These are phyloP conservation scores for Thymelicus sylvestris DNA, from an alignment of 2,888 invertebrate species.

Conservation along the genomic window DNA sequence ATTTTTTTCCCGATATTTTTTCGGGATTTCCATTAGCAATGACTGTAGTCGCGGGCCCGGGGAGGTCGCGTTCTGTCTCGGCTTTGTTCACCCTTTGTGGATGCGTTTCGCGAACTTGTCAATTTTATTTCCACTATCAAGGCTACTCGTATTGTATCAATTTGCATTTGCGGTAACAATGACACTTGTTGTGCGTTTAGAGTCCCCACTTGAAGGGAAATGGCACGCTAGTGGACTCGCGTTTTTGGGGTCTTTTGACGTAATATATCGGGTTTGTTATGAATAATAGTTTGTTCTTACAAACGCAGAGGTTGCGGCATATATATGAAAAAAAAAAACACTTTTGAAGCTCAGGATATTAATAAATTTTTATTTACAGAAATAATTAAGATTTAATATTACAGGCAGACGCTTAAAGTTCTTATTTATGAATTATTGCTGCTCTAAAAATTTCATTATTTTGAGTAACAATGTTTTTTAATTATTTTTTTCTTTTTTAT, in stretches of 20 bases:
- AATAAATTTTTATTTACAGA: too few species aligned
- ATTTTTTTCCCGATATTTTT: slow-evolving; percentile 79
- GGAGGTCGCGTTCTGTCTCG: slow-evolving; percentile 55
- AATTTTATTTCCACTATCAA: slow-evolving; percentile 36
- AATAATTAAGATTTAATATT: too few species aligned
- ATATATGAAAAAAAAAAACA: too few species aligned
- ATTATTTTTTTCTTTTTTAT: too few species aligned
- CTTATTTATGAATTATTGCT: too few species aligned
- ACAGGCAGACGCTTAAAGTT: too few species aligned
- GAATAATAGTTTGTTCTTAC: too few species aligned
- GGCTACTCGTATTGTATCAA: slow-evolving; percentile 36
- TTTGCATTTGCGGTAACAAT: slow-evolving; percentile 35
- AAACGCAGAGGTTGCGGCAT: too few species aligned
- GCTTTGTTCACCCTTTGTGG: slow-evolving; percentile 47
- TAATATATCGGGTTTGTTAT: not conserved
- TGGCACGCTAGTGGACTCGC: not conserved
- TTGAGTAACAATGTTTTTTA: too few species aligned
- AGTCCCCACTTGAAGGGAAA: slow-evolving; percentile 22
- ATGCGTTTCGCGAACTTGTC: slow-evolving; percentile 35
- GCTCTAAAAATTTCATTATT: too few species aligned
- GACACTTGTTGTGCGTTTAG: slow-evolving; percentile 36
- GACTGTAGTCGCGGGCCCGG: slow-evolving; percentile 61
- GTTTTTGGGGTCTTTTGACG: not conserved
- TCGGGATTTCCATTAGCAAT: slow-evolving; percentile 81
- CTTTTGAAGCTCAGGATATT: too few species aligned